Evolutionary conservation across 1,140 invertebrate species (phyloP), one percentile per base, ranked within the genome.

Genomic region (Saccostrea glomerata): DNA sequence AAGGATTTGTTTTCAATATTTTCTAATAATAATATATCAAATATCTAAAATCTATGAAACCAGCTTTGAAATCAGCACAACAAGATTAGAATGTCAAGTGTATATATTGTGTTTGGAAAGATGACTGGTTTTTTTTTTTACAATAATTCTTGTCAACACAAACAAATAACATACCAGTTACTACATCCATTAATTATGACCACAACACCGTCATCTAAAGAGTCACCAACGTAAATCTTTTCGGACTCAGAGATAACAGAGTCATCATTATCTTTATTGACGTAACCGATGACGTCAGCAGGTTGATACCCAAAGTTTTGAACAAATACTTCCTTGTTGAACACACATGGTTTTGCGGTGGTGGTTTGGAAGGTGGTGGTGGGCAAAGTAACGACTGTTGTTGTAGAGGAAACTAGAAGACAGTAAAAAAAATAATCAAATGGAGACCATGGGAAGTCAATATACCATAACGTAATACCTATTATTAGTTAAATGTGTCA

Each of bases 281-380:
- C 70, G 25, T 77, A 30, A 36, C 70, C 70, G 15, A 77, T 77
- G 25, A 77, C 70, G 11, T 77, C 23, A 17, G 70, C 70, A 36
- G 70, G 70, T 6, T 77, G 23, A 77, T 77, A 77, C 9, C 70
- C 70, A 77, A 77, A 77, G 70, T 77, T 77, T 15, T 77, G 23
- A 15, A 77, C 70, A 25, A 77, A 77, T 15, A 30, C 30, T 5
- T 77, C 70, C 70, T 77, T 77, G 7, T 15, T 36, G 70, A 77
- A 77, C 13, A 77, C 25, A 36, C 70, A 77, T 77, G 30, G 23
- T 77, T 77, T 77, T 15, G 25, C 25, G 25, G 70, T 77, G 23
- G 70, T 77, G 20, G 60, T 66, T 66, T 20, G 13, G 60, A 66
- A 66, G 6, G 60, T 20, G 20, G 60, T 66, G 70, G 70, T 77